Evolutionary conservation across 2,113 vertebrate species (phyloP), one percentile per base, ranked within the genome.

Genomic region (Zosterops japonicus): DNA sequence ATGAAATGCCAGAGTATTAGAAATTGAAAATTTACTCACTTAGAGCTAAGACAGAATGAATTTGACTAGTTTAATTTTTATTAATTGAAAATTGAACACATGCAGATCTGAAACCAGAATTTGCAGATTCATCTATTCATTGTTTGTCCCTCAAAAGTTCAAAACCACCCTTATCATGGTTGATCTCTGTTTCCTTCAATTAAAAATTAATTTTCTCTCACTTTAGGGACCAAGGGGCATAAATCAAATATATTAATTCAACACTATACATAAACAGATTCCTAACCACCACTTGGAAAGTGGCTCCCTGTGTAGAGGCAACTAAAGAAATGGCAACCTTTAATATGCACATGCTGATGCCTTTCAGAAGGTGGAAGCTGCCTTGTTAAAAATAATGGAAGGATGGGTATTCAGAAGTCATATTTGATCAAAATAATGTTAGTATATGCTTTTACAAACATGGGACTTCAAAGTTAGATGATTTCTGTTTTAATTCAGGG

Each of bases 401-500:
- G 4, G 14, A 15, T 93, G 39, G 29, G 28, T 46, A 76, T 85
- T 91, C 63, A 89, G 87, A 96, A 70, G 59, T 35, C n/a, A 79
- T 68, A 90, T 77, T 94, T 89, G 83, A 92, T 94, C 70, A 96
- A 96, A 96, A 95, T 81, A 95, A 82, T 72, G 33, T 57, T 27
- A 68, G 16, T 11, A 22, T 61, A 76, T 44, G 49, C 29, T 86
- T 72, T 91, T 75, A 93, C 42, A 67, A 19, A 36, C 17, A 74
- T 39, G 44, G 44, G 55, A 82, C 55, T 83, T 74, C 60, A 83
- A 94, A 90, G 44, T 96, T 80, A 93, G 82, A 52, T 6, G 4
- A 81, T 91, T 96, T 77, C 35, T 83, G 9, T 84, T 84, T 96
- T 42, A 50, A 90, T 68, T 94, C 57, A 68, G 42, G 14, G 29